These are phyloP conservation scores for Amblyopsis hoosieri DNA, from an alignment of 2,797 vertebrate genomes.

Conservation along the genomic window DNA sequence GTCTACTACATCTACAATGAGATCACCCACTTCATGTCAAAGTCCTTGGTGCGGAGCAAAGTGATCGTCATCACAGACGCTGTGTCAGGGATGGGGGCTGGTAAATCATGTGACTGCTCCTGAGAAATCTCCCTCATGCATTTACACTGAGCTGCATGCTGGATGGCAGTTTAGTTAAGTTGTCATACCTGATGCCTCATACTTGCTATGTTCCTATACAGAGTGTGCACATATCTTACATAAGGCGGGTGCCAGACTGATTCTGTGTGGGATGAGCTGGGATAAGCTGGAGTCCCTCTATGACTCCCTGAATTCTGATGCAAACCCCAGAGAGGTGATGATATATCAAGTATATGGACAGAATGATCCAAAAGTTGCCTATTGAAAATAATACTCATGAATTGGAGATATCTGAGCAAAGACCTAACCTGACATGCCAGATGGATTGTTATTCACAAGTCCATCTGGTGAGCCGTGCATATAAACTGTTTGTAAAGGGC, in stretches of 20 bases:
- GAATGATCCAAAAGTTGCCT: not conserved
- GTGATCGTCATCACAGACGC: slow-evolving; percentile 95
- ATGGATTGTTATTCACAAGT: too few relatives aligned
- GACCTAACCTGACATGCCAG: too few relatives aligned
- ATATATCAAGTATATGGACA: not conserved
- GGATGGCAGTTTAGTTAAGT: not conserved
- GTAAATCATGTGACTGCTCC: slow-evolving; percentile 71
- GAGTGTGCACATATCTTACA: slow-evolving; percentile 92
- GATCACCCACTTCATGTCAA: slow-evolving; percentile 86
- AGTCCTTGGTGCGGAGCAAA: slow-evolving; percentile 89
- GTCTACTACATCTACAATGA: slow-evolving; percentile 91
- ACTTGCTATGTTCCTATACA: slow-evolving; percentile 49
- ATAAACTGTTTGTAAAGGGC: too few relatives aligned
- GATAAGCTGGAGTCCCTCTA: slow-evolving; percentile 89
- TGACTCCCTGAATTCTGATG: slow-evolving; percentile 80
- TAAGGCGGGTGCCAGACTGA: slow-evolving; percentile 86
- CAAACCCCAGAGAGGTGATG: slow-evolving; percentile 87
- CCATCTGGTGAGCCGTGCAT: too few relatives aligned
- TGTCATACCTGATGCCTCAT: not conserved
- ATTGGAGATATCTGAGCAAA: too few relatives aligned
- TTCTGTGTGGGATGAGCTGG: slow-evolving; percentile 90
- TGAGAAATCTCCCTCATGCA: not conserved
- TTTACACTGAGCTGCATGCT: not conserved
- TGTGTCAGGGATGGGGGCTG: slow-evolving; percentile 89
- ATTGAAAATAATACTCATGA: not conserved